These are phyloP conservation scores for Hylaeus anthracinus DNA, from an alignment of 1,140 invertebrate species.

Conservation along the genomic window DNA sequence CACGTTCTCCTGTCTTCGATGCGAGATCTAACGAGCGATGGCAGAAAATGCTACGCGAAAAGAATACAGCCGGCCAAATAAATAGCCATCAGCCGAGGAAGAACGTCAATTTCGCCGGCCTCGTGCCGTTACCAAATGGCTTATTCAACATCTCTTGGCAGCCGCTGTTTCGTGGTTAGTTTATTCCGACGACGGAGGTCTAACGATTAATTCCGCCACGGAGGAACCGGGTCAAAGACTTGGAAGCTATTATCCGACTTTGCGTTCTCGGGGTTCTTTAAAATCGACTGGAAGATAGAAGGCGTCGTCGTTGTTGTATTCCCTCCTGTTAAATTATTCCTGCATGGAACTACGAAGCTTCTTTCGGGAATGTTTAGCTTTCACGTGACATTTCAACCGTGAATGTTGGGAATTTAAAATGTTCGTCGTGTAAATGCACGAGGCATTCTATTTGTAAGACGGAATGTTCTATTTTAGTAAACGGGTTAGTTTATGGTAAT, in stretches of 20 bases:
- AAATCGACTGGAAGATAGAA: not conserved
- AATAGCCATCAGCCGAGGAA: not conserved
- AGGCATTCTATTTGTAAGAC: no score
- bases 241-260: slow-evolving; percentile 4
- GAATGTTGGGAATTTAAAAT: no score
- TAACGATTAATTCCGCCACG: slow-evolving; percentile 4
- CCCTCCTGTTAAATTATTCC: not conserved
- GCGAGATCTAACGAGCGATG: not conserved
- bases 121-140: not conserved
- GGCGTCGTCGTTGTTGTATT: not conserved
- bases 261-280: not conserved
- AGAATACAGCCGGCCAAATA: not conserved
- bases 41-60: not conserved
- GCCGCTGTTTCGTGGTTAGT: not conserved
- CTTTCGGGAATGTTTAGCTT: not conserved
- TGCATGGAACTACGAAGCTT: no score
- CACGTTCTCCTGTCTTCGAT: slow-evolving; percentile 1
- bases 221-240: not conserved
- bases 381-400: no score
- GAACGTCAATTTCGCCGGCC: not conserved
- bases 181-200: not conserved
- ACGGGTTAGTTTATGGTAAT: no score
- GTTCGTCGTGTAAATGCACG: no score
- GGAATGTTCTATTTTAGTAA: no score
- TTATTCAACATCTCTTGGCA: not conserved